These are phyloP conservation scores for Leucopternis melanops DNA, from an alignment of 2,113 vertebrate genomes.

Conservation along the genomic window DNA sequence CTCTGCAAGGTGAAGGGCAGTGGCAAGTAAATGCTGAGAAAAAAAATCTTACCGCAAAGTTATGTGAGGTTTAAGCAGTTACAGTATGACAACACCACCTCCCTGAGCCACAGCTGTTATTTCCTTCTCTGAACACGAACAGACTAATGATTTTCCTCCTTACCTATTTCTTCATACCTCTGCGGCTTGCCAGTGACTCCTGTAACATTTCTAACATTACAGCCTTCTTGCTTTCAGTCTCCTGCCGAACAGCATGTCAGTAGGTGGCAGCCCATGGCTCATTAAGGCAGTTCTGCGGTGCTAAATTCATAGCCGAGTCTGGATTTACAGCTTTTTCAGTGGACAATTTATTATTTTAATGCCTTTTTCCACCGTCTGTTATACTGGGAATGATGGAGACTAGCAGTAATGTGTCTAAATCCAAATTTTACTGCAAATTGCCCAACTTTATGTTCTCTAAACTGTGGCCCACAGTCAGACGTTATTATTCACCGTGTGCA, in stretches of 20 bases:
- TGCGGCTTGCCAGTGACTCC: not conserved
- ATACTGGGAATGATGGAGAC: conserved; percentile 17
- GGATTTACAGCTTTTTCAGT: conserved; percentile 49
- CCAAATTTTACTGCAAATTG: conserved; percentile 59
- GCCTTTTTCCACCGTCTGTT: conserved; percentile 29
- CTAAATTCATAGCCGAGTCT: conserved; percentile 6
- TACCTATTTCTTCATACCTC: conserved; percentile 11
- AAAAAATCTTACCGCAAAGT: not conserved
- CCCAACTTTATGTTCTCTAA: conserved; percentile 39
- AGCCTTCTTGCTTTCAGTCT: conserved; percentile 16
- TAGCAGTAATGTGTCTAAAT: conserved; percentile 41
- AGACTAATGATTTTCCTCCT: conserved; percentile 22
- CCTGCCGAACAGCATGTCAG: conserved; percentile 21
- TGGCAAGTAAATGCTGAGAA: not conserved
- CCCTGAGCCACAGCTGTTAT: not conserved
- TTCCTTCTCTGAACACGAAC: not conserved
- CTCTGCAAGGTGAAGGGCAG: not conserved
- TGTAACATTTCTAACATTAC: not conserved
- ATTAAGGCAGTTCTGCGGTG: conserved; percentile 13
- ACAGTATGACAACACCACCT: not conserved
- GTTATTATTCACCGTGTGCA: conserved; percentile 10
- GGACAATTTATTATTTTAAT: conserved; percentile 57
- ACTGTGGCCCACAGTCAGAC: conserved; percentile 19
- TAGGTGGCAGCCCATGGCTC: conserved; percentile 51
- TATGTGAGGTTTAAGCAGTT: not conserved